These are phyloP conservation scores for Pristionchus maxplancki DNA, from an alignment of 2,888 invertebrate species.

Conservation along the genomic window DNA sequence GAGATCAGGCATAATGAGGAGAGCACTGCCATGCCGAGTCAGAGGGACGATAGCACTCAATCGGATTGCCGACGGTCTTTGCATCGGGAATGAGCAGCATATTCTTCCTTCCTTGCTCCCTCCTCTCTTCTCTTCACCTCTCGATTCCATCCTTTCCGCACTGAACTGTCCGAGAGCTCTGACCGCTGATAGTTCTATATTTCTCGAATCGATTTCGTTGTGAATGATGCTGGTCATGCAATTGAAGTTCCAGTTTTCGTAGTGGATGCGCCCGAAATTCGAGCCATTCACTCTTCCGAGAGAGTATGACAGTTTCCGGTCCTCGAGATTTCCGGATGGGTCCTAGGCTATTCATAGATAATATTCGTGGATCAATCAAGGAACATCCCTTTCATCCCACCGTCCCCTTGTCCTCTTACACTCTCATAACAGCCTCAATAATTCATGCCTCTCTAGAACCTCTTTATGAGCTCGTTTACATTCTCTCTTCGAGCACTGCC, in stretches of 20 bases:
- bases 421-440: background rate
- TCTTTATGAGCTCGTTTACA: background rate
- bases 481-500: background rate
- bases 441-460: constrained; percentile 17
- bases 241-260: background rate
- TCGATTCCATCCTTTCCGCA: background rate
- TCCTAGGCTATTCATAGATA: background rate
- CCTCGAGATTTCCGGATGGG: background rate
- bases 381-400: background rate
- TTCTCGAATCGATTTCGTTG: background rate
- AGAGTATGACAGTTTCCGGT: background rate
- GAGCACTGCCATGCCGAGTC: background rate
- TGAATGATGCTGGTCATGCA: background rate
- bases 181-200: background rate
- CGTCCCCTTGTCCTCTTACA: background rate
- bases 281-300: background rate
- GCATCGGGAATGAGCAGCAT: constrained; percentile 20
- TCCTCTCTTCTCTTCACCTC: background rate
- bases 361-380: background rate
- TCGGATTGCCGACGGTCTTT: constrained; percentile 14
- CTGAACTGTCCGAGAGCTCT: background rate
- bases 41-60: background rate
- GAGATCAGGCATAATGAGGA: background rate
- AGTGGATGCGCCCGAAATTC: background rate
- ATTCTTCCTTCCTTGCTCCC: background rate